Evolutionary conservation across 1,140 invertebrate genomes (phyloP), one percentile per base, ranked within the genome.

Genomic region (Drosophila gunungcola): DNA sequence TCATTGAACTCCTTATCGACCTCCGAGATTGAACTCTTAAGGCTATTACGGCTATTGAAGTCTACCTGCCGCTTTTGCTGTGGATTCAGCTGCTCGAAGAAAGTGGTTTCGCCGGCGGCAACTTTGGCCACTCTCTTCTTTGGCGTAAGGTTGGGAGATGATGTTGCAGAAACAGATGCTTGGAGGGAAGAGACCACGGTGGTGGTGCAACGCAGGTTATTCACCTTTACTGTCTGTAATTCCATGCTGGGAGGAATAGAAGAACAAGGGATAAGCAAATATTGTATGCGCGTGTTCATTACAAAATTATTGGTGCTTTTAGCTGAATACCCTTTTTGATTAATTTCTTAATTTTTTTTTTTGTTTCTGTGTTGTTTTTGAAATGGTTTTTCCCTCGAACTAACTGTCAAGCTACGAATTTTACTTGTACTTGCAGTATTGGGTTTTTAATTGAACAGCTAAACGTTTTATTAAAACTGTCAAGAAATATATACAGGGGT

Each of bases 1-100:
- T 92, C 91, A 52, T 74, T 56, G 4, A 89, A 58, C 2, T 92
- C 84, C 54, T 88, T 91, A 46, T 92, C 91, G 25, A 91, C 54
- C 55, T 91, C 84, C 2, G 78, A 91, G 46, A 63, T 81, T 12
- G 77, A 91, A 68, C 90, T 91, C 42, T 73, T 56, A 2, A 79
- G 80, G 79, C 91, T 80, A 38, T 62, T 85, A 16, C 53, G 16
- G 13, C 16, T 48, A 0, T 27, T 41, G 21, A 38, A n/a, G 9
- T 45, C 34, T 12, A 32, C 38, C 21, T 63, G 43, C 12, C 21
- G 16, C 7, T 52, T 49, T 12, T 48, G 39, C 9, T 58, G 54
- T 32, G 75, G 67, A 46, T 16, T 83, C 9, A 70, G 39, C 43
- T 67, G 60, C 48, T 81, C 70, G 4, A 81, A 29, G 1, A 85